These are phyloP conservation scores for Cercopithecus mona DNA, from an alignment of 2,113 vertebrate species.

Conservation along the genomic window DNA sequence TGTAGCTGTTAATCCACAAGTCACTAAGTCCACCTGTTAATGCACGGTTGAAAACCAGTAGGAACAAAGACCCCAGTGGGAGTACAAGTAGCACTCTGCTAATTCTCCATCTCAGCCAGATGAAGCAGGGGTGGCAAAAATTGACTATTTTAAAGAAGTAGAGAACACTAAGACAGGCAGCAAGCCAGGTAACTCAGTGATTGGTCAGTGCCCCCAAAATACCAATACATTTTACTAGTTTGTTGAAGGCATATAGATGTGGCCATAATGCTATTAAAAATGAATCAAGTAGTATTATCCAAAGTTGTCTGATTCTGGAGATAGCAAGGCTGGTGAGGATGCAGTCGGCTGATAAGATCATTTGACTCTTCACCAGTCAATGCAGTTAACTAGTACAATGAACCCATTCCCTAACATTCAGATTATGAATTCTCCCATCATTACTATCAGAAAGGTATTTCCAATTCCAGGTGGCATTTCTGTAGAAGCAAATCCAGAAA, in stretches of 20 bases:
- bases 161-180: constrained; percentile 15
- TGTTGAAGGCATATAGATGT: not conserved
- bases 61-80: not conserved
- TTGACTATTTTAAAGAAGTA: constrained; percentile 33
- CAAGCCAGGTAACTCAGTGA: not conserved
- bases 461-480: constrained; percentile 6
- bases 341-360: not conserved
- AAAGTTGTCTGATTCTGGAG: constrained; percentile 25
- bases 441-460: not conserved
- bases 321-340: constrained; percentile 26
- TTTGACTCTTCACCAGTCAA: not conserved
- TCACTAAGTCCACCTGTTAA: not conserved
- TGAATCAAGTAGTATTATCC: not conserved
- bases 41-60: not conserved
- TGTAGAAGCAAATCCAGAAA: not conserved
- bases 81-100: not conserved
- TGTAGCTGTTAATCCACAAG: no score
- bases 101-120: not conserved
- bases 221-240: accelerated
- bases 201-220: not conserved
- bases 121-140: constrained; percentile 33
- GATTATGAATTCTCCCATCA: not conserved
- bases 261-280: not conserved
- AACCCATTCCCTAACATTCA: not conserved
- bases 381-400: not conserved